Evolutionary conservation across 2,888 invertebrate genomes (phyloP).

Genomic region (Erebia ligea): DNA sequence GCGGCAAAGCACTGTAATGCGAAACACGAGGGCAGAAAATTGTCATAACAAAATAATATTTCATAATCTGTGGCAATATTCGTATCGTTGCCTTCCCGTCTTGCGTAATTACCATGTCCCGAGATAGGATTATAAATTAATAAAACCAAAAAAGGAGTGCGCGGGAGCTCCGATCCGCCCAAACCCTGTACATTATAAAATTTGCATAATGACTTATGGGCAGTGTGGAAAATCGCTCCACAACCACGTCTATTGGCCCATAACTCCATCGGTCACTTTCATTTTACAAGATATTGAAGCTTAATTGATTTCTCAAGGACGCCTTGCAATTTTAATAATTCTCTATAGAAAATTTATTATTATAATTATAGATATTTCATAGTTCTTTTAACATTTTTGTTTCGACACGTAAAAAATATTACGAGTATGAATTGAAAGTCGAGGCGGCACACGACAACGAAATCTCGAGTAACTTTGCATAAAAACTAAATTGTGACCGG

Average conservation of each 20-base stretch:
- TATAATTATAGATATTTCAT: neutral
- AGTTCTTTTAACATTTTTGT: neutral
- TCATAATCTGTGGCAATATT: slow-evolving; percentile 25
- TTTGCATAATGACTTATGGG: slow-evolving; percentile 55
- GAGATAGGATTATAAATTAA: slow-evolving; percentile 57
- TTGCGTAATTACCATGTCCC: slow-evolving; percentile 48
- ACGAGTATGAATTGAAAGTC: neutral
- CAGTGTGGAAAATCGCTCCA: slow-evolving; percentile 28
- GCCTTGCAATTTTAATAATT: slow-evolving; percentile 1
- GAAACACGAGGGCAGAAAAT: neutral
- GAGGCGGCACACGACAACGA: too few species aligned
- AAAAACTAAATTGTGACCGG: too few species aligned
- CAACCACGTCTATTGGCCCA: slow-evolving; percentile 20
- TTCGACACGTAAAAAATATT: neutral
- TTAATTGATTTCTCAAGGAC: slow-evolving; percentile 20
- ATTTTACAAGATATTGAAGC: slow-evolving; percentile 10
- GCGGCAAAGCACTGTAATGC: too few species aligned
- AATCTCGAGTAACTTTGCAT: too few species aligned
- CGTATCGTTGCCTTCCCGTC: slow-evolving; percentile 19
- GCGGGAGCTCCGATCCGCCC: slow-evolving; percentile 50
- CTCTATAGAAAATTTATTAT: slow-evolving; percentile 3
- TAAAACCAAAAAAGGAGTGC: slow-evolving; percentile 56
- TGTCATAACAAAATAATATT: slow-evolving; percentile 8
- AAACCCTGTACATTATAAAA: slow-evolving; percentile 58
- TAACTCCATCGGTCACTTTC: slow-evolving; percentile 8